phyloP scores from a whole-genome alignment of 2,888 invertebrate genomes.

The Carcina quercana region DNA sequence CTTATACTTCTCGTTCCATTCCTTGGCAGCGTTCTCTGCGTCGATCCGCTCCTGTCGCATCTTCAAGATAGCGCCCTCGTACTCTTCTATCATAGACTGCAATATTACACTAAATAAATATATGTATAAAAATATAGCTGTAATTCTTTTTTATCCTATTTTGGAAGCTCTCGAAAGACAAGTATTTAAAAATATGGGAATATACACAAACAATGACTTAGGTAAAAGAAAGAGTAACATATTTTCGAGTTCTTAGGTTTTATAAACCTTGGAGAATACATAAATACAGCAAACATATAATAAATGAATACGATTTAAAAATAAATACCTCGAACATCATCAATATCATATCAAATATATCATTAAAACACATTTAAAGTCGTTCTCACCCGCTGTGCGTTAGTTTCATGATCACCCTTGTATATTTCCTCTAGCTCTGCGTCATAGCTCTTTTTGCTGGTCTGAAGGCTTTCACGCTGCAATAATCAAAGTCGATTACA shows the following conservation, averaged over 20 bases:
- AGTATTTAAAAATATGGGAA: too few species aligned
- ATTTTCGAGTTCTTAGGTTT: too few species aligned
- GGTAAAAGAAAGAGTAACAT: too few species aligned
- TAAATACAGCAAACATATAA: too few species aligned
- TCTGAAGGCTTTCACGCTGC: slow-evolving; percentile 48
- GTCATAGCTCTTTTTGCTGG: slow-evolving; percentile 51
- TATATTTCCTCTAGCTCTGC: slow-evolving; percentile 74
- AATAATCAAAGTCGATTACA: too few species aligned
- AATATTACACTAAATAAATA: not conserved
- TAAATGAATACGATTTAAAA: too few species aligned
- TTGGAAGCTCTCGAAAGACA: too few species aligned
- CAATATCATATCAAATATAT: too few species aligned
- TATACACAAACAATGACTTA: too few species aligned
- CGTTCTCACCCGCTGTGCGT: slow-evolving; percentile 70
- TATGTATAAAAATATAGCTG: not conserved
- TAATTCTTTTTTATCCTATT: not conserved
- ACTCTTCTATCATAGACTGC: slow-evolving; percentile 68
- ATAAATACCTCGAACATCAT: too few species aligned
- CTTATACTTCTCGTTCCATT: slow-evolving; percentile 60
- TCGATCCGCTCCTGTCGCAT: slow-evolving; percentile 65
- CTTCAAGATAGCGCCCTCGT: slow-evolving; percentile 66
- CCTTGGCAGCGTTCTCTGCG: slow-evolving; percentile 61
- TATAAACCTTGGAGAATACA: too few species aligned
- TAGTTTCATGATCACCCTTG: slow-evolving; percentile 73
- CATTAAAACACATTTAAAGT: too few species aligned